These are phyloP conservation scores for Ceyx margarethae DNA, from an alignment of 2,113 vertebrate genomes.

Conservation along the genomic window DNA sequence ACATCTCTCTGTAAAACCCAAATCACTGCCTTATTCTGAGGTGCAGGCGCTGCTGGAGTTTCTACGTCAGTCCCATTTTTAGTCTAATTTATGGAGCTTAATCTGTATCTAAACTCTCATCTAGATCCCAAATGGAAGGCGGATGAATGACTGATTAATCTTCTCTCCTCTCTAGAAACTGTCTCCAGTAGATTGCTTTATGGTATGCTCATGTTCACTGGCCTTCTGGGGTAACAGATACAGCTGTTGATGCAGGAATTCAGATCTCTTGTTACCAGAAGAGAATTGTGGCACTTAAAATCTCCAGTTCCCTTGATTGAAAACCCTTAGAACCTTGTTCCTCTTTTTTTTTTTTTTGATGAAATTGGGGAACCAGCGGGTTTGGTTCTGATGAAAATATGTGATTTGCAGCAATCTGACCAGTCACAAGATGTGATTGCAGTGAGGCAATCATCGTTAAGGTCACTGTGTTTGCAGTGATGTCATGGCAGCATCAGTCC, in stretches of 20 bases:
- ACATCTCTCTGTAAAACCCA: neutral
- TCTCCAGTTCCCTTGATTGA: neutral
- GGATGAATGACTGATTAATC: slow-evolving; percentile 17
- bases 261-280: neutral
- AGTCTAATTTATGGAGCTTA: slow-evolving; percentile 45
- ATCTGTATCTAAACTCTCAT: slow-evolving; percentile 19
- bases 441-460: neutral
- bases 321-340: neutral
- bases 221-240: neutral
- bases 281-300: neutral
- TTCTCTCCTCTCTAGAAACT: neutral
- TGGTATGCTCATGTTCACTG: neutral
- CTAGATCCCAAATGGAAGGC: slow-evolving; percentile 35
- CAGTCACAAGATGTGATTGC: neutral
- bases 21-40: neutral
- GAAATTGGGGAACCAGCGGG: fast-evolving
- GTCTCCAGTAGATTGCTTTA: neutral
- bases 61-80: slow-evolving; percentile 48
- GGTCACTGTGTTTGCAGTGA: neutral
- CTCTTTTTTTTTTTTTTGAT: neutral
- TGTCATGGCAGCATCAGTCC: neutral
- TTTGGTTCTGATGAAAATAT: neutral
- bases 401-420: neutral
- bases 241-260: neutral
- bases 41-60: neutral